Base-by-base conservation (phyloP, 2,888 invertebrate species). In the Melieria picta region DNA sequence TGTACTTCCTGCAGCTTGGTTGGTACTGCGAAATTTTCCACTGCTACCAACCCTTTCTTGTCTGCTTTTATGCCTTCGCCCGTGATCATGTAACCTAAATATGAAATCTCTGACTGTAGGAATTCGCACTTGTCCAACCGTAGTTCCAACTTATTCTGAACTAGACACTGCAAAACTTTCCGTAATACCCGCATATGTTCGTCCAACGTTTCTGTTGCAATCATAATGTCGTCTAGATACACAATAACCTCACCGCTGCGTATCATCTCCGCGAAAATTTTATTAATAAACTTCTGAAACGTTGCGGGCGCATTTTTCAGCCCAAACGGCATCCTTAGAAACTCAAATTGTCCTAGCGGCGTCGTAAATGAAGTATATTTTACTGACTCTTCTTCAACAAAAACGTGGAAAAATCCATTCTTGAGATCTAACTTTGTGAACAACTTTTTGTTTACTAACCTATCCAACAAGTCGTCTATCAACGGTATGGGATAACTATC, bases 331-430 rank as follows among this genome's bases (percentile, higher is more conserved):
- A 65, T 65, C 42, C 65, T 65, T 30, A 56, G 7, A 79, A 77
- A n/a, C 58, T 78, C 79, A 13, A 64, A 69, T 11, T 81, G 66
- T 5, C 81, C 80, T 69, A 80, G 80, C 1, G 80, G 79, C 77
- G 81, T 77, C 30, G 50, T 63, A 4, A 69, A 72, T 0, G 72
- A 69, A 3, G 65, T 74, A 48, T 66, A 72, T 46, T 69, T 71
- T 47, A 72, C 63, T 3, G 64, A 69, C 4, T 72, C 62, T 48
- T 69, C 43, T 13, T 71, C 42, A 48, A 73, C 60, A 70, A 42
- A 69, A 46, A 75, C 66, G 45, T 69, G 68, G 60, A 68, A 70
- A 62, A 69, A 72, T 11, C 61, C 72, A 67, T 65, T 73, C 16
- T 72, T 75, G n/a, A 65, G 48, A 58, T 73, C 72, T 6, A 75